phyloP scores from a whole-genome alignment of 2,888 invertebrate species.

The Orthonevra nobilis region DNA sequence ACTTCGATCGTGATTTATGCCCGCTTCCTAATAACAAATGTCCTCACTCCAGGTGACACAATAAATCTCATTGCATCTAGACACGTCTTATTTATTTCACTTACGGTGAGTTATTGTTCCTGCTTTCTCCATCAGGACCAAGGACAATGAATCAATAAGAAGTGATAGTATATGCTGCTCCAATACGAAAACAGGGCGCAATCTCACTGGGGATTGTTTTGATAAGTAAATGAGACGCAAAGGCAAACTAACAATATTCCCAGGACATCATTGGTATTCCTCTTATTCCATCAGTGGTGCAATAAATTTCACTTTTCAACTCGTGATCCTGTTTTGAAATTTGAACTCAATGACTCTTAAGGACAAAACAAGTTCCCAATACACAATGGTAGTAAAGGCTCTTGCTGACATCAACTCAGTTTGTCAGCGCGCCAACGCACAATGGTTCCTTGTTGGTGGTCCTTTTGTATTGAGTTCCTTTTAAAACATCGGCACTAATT shows the following conservation, averaged over 20 bases:
- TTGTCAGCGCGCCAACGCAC: slow-evolving; percentile 39
- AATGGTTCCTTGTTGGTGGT: slow-evolving; percentile 62
- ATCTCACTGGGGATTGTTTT: slow-evolving; percentile 5
- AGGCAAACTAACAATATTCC: slow-evolving; percentile 30
- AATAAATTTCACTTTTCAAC: slow-evolving; percentile 69
- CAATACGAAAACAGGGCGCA: background rate
- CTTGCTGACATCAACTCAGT: slow-evolving; percentile 59
- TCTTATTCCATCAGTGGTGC: slow-evolving; percentile 68
- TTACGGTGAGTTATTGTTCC: slow-evolving; percentile 60
- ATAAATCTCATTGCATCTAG: slow-evolving; percentile 62
- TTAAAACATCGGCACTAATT: slow-evolving; percentile 30
- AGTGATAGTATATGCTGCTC: background rate
- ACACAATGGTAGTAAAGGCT: slow-evolving; percentile 65
- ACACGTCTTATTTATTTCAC: slow-evolving; percentile 66
- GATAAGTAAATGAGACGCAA: slow-evolving; percentile 55
- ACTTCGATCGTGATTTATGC: slow-evolving; percentile 61
- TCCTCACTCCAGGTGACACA: slow-evolving; percentile 66
- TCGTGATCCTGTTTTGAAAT: slow-evolving; percentile 64
- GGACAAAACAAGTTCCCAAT: slow-evolving; percentile 8
- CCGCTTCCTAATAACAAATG: slow-evolving; percentile 49
- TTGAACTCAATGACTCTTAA: slow-evolving; percentile 40
- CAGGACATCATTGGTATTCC: slow-evolving; percentile 32
- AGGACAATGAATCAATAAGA: slow-evolving; percentile 26
- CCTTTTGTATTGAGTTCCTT: slow-evolving; percentile 37
- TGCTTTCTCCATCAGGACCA: slow-evolving; percentile 24